These are phyloP conservation scores for Phaethornis superciliosus DNA, from an alignment of 2,113 vertebrate genomes.

Conservation along the genomic window DNA sequence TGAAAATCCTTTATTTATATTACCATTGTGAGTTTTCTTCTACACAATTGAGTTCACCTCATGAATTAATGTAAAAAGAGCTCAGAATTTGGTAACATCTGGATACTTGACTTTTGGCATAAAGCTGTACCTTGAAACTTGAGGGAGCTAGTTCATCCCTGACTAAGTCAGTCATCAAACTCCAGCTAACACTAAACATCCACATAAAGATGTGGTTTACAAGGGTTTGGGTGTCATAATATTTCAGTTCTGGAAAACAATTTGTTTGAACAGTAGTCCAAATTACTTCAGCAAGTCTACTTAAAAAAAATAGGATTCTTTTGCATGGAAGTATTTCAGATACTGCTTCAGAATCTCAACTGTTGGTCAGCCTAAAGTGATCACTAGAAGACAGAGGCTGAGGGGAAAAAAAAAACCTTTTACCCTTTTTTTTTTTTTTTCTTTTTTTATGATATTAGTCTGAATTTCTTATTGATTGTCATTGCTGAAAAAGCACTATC, in stretches of 20 bases:
- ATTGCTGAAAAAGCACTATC: not conserved
- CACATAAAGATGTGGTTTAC: not conserved
- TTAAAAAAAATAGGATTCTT: not conserved
- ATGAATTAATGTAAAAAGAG: not conserved
- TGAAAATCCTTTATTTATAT: not conserved
- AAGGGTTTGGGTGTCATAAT: not conserved
- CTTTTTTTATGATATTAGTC: not conserved
- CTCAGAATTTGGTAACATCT: not conserved
- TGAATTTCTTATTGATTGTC: not conserved
- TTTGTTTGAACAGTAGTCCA: not conserved
- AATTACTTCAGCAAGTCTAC: not conserved
- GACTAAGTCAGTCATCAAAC: not conserved
- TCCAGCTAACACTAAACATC: not conserved
- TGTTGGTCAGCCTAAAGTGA: not conserved
- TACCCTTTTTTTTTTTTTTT: no score
- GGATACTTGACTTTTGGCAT: not conserved
- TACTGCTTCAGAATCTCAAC: not conserved
- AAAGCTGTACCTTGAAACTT: not conserved
- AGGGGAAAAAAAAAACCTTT: not conserved
- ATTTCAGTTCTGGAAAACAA: not conserved
- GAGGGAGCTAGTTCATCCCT: not conserved
- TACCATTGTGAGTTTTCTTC: not conserved
- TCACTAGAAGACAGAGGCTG: not conserved
- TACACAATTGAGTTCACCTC: not conserved
- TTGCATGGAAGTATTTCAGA: not conserved